Conservation (phyloP, 2,797 vertebrate genomes). For the Cyclopterus lumpus region DNA sequence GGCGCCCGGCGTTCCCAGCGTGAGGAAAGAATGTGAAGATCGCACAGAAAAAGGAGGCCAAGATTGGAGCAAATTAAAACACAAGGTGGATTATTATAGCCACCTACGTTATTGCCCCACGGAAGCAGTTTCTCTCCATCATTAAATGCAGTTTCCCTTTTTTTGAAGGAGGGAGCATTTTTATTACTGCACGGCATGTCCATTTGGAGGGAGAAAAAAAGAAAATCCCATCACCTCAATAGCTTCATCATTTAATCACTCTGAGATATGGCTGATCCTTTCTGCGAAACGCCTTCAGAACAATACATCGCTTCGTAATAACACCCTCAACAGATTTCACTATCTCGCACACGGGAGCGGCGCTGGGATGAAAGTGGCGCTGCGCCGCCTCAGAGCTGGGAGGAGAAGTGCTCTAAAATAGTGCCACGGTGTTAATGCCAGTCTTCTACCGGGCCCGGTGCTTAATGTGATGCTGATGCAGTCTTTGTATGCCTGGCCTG, state of each 20-base stretch:
- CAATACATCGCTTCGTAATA: neutral
- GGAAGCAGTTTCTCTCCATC: slow-evolving; percentile 33
- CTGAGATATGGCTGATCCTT: neutral
- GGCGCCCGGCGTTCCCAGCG: slow-evolving; percentile 47
- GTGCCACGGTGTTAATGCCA: slow-evolving; percentile 57
- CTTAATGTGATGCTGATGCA: slow-evolving; percentile 53
- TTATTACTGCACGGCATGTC: slow-evolving; percentile 12
- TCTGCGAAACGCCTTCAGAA: slow-evolving; percentile 2
- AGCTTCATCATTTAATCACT: slow-evolving; percentile 28
- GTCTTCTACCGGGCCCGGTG: slow-evolving; percentile 25
- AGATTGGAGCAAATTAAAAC: slow-evolving; percentile 51
- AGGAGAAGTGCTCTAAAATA: slow-evolving; percentile 59
- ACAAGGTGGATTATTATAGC: slow-evolving; percentile 38
- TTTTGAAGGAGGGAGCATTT: neutral
- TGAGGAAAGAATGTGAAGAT: slow-evolving; percentile 40
- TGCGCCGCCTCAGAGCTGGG: slow-evolving; percentile 38
- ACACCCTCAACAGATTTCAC: slow-evolving; percentile 20
- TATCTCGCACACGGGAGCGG: slow-evolving; percentile 17
- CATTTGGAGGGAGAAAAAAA: neutral
- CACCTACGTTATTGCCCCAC: slow-evolving; percentile 28
- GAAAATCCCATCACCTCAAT: slow-evolving; percentile 2
- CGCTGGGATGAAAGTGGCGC: slow-evolving; percentile 39
- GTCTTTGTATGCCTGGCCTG: slow-evolving; percentile 53
- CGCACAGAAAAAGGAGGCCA: slow-evolving; percentile 33
- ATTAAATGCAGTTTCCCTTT: slow-evolving; percentile 26